phyloP scores from a whole-genome alignment of 1,140 invertebrate genomes.

The Proctacanthus coquilletti region DNA sequence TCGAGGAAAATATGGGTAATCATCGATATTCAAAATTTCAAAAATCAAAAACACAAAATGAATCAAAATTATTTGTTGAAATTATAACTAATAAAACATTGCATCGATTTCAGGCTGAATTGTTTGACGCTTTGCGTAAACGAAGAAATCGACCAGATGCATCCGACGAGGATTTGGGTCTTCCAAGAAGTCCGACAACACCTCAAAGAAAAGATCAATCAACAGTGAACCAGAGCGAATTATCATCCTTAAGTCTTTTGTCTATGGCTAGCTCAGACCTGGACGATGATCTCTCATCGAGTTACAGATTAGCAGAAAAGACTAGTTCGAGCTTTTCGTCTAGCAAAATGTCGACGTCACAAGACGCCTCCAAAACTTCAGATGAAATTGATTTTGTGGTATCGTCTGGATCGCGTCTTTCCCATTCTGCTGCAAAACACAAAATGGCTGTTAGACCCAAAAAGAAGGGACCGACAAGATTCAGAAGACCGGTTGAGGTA shows the following conservation, averaged over 20 bases:
- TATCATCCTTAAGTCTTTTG: constrained; percentile 22
- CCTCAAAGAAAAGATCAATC: constrained; percentile 18
- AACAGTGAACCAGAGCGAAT: constrained; percentile 13
- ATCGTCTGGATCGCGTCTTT: constrained; percentile 40
- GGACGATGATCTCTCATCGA: constrained; percentile 13
- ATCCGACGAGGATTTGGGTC: constrained; percentile 27
- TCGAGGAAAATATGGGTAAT: constrained; percentile 29
- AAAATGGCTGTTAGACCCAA: constrained; percentile 61
- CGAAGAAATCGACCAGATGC: constrained; percentile 26
- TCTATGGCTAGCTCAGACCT: constrained; percentile 22
- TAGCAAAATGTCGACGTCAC: neutral
- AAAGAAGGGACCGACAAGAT: constrained; percentile 49
- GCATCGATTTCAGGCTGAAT: constrained; percentile 27
- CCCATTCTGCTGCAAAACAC: constrained; percentile 61
- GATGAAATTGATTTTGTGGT: neutral
- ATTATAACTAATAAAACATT: no score
- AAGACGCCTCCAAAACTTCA: neutral
- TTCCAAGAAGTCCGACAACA: constrained; percentile 26
- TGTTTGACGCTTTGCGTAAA: constrained; percentile 28
- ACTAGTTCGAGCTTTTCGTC: neutral
- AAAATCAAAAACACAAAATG: neutral
- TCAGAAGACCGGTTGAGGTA: constrained; percentile 41
- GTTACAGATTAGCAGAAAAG: neutral
- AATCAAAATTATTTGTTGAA: neutral
- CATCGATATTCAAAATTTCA: neutral